phyloP scores from a whole-genome alignment of 2,888 invertebrate genomes.

The Heliconius aoede region DNA sequence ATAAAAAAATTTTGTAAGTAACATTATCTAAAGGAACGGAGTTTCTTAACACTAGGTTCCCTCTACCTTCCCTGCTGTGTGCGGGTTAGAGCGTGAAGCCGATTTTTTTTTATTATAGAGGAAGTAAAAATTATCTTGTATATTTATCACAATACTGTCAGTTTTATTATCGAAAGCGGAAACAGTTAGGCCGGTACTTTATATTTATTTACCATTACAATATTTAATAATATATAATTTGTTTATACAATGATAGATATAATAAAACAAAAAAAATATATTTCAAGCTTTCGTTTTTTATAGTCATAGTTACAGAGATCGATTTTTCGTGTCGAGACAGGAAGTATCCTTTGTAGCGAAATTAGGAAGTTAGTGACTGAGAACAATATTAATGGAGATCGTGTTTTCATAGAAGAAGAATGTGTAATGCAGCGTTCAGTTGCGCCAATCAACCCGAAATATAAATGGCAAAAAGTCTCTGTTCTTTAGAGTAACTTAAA shows the following conservation, averaged over 20 bases:
- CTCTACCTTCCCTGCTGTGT: too few relatives aligned
- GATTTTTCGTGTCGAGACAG: rapidly evolving
- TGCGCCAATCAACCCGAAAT: neutral
- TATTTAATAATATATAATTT: neutral
- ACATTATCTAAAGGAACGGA: too few relatives aligned
- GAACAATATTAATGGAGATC: neutral
- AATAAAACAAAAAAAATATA: neutral
- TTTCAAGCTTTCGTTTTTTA: neutral
- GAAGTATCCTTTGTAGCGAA: neutral
- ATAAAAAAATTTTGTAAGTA: too few relatives aligned
- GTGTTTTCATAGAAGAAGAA: neutral
- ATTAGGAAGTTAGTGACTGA: too few relatives aligned
- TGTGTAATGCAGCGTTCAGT: neutral
- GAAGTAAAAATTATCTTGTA: constrained; percentile 24
- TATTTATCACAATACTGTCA: constrained; percentile 27
- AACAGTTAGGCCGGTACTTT: constrained; percentile 15
- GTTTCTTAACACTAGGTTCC: too few relatives aligned
- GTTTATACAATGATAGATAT: neutral
- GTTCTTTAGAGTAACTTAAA: neutral
- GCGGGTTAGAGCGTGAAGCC: too few relatives aligned
- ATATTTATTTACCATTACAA: neutral
- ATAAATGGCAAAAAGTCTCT: neutral
- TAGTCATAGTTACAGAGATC: neutral
- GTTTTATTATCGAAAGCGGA: constrained; percentile 24
- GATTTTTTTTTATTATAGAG: neutral